These are phyloP conservation scores for Pipra filicauda DNA, from an alignment of 2,113 vertebrate species.

Conservation along the genomic window DNA sequence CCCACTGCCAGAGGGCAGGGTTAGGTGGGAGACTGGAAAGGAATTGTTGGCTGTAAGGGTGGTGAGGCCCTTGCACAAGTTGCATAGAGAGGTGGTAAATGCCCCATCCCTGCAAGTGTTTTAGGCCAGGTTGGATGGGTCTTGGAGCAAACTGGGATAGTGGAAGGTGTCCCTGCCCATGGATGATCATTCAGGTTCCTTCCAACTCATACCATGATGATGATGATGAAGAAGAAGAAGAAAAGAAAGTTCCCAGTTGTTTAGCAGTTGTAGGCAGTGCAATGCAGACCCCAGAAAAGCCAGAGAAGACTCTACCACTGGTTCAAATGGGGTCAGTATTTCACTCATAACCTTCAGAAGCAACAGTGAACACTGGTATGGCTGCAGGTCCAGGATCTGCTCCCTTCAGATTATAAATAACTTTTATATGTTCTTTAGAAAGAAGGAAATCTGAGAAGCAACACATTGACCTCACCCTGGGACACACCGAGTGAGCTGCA, in stretches of 20 bases:
- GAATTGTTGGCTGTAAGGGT: fast-evolving
- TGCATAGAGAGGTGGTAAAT: not conserved
- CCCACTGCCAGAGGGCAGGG: not conserved
- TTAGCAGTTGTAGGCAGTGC: not conserved
- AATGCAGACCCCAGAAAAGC: not conserved
- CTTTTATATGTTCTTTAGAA: not conserved
- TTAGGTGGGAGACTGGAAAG: not conserved
- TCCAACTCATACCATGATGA: not conserved
- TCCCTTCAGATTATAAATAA: not conserved
- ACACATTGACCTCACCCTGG: fast-evolving
- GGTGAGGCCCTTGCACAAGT: fast-evolving
- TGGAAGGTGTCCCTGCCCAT: fast-evolving
- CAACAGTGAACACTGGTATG: not conserved
- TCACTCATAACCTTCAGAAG: not conserved
- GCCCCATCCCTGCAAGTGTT: not conserved
- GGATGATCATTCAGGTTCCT: not conserved
- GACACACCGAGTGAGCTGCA: fast-evolving
- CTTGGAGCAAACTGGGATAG: fast-evolving
- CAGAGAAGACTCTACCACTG: not conserved
- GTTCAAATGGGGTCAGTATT: not conserved
- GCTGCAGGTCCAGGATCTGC: not conserved
- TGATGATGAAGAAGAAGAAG: not conserved
- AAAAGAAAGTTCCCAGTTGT: not conserved
- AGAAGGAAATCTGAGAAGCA: not conserved
- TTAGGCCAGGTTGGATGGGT: fast-evolving